Base-by-base conservation (phyloP, 2,797 vertebrate genomes). In the Discoglossus pictus region DNA sequence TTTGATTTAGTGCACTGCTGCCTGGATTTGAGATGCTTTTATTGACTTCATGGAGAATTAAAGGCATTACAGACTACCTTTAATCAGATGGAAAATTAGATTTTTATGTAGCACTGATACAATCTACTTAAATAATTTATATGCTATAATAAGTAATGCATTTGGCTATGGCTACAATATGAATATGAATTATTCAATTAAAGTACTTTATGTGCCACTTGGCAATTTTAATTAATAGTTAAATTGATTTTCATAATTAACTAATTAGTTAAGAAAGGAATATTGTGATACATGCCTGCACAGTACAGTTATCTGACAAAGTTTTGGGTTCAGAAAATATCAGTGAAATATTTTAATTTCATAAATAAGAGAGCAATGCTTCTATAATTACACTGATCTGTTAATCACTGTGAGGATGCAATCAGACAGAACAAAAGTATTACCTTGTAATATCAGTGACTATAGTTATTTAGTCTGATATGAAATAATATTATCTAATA, bases 151-250 rank as follows among this genome's bases (percentile, higher is more conserved):
- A 24, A 54, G 58, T 42, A 31, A 17, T 38, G 48, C 50, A 16
- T 12, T 47, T 38, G 15, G n/a, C n/a, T n/a, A n/a, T 56, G 44
- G 18, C 4, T 52, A 17, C 18, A 18, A 27, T 18, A 42, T 56
- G 42, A 63, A 50, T 34, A 36, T 48, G 24, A 20, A 31, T 35
- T 43, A 54, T 51, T 52, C 12, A 11, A 39, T 63, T 55, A 63
- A 23, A 35, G 20, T 25, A 56, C 34, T 50, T 70, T 70, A 56
- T 62, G 24, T 13, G 13, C 6, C 15, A 12, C 34, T 50, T 54
- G 63, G 42, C 56, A 39, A 58, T 63, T 56, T 63, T 55, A 70
- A 63, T 70, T 50, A 56, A 70, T 38, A 54, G 25, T 15, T 48
- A 23, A 27, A 46, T 40, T 15, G 62, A 47, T 56, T 47, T 48